Evolutionary conservation across 2,113 vertebrate genomes (phyloP).

Genomic region (Scomber scombrus): DNA sequence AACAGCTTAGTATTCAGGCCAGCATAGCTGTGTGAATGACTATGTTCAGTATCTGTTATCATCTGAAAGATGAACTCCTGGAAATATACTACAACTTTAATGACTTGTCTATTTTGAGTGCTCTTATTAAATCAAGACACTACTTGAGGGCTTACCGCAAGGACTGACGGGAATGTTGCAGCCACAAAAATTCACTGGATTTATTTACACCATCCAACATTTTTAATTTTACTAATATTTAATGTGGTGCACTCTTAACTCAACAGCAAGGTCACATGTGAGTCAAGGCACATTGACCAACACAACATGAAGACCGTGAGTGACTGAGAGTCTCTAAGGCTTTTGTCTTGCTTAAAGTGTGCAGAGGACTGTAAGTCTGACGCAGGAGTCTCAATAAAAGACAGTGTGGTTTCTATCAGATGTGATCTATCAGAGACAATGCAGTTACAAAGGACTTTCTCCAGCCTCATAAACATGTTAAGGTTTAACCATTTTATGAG

Average conservation of each 20-base stretch:
- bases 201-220: not conserved
- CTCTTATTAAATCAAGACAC: slow-evolving; percentile 48
- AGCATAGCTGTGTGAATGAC: slow-evolving; percentile 42
- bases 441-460: not conserved
- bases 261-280: slow-evolving; percentile 20
- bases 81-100: slow-evolving; percentile 58
- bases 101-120: slow-evolving; percentile 67
- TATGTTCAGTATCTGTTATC: slow-evolving; percentile 71
- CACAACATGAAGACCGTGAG: slow-evolving; percentile 14
- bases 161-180: not conserved
- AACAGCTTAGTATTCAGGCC: slow-evolving; percentile 42
- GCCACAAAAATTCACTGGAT: not conserved
- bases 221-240: not conserved
- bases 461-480: not conserved
- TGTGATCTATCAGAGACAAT: too few relatives aligned
- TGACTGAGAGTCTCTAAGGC: slow-evolving; percentile 31
- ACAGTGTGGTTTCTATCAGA: not conserved
- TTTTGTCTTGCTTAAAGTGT: slow-evolving; percentile 21
- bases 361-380: slow-evolving; percentile 21
- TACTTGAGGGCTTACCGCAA: slow-evolving; percentile 33
- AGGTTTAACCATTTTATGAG: too few relatives aligned
- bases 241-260: not conserved
- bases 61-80: slow-evolving; percentile 65
- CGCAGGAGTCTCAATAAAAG: too few relatives aligned
- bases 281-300: slow-evolving; percentile 22